Conservation (phyloP, 1,140 invertebrate species). For the Drosophila mayri region DNA sequence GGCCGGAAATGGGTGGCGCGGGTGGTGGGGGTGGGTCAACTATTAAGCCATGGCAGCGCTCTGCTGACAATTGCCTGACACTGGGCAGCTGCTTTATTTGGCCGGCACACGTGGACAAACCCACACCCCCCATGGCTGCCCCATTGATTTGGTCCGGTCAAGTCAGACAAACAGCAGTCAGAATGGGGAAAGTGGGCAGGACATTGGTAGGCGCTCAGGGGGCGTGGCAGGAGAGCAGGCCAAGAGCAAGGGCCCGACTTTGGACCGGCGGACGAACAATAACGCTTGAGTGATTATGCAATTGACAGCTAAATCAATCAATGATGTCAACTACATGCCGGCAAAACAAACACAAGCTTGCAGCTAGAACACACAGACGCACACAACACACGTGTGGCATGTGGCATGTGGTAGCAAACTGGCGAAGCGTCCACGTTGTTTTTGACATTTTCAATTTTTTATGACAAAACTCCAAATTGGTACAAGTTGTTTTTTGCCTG, state of each 20-base stretch:
- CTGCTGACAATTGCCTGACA: constrained; percentile 79
- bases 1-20: neutral
- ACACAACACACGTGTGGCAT: neutral
- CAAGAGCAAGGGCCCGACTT: constrained; percentile 44
- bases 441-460: constrained; percentile 83
- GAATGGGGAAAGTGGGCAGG: neutral
- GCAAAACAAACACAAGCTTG: constrained; percentile 34
- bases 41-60: constrained; percentile 4
- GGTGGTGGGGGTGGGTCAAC: neutral
- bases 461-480: constrained; percentile 80
- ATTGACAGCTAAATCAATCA: constrained; percentile 85
- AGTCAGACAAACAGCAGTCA: constrained; percentile 58
- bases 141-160: constrained; percentile 46
- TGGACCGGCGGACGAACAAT: constrained; percentile 78
- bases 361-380: constrained; percentile 19
- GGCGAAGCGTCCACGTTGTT: constrained; percentile 64
- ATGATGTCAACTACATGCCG: constrained; percentile 84
- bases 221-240: constrained; percentile 14
- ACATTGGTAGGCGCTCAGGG: neutral
- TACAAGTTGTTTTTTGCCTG: constrained; percentile 47
- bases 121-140: neutral
- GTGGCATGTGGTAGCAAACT: constrained; percentile 47
- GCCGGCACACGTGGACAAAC: constrained; percentile 56
- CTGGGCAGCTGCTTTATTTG: constrained; percentile 77
- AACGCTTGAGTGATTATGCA: constrained; percentile 84